A percentile compares a stretch with the other conserved stretches of the same genome.
phyloP scores from a whole-genome alignment of 2,888 invertebrate species.

The Xylophagus ater region DNA sequence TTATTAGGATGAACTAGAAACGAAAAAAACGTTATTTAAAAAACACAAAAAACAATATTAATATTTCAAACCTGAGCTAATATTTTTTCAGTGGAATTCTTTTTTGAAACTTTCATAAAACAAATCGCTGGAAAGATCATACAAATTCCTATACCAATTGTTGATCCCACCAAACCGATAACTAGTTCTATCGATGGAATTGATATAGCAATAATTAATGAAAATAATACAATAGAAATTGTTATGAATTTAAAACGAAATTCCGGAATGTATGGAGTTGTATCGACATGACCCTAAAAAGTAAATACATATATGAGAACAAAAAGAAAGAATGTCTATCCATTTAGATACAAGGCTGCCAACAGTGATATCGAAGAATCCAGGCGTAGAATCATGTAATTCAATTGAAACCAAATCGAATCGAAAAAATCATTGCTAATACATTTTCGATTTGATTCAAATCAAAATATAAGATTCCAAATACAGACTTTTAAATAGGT shows the following conservation, averaged over 20 bases:
- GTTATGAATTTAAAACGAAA: slow-evolving; percentile 75
- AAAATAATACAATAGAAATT: slow-evolving; percentile 58
- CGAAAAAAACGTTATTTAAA: slow-evolving; percentile 12
- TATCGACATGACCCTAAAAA: slow-evolving; percentile 55
- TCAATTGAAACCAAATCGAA: too few relatives aligned
- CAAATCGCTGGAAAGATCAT: slow-evolving; percentile 86
- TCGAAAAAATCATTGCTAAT: too few relatives aligned
- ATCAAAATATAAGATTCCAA: too few relatives aligned
- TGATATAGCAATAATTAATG: slow-evolving; percentile 69
- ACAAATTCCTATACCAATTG: slow-evolving; percentile 88
- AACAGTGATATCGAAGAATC: too few relatives aligned
- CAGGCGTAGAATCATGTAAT: too few relatives aligned
- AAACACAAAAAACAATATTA: slow-evolving; percentile 9
- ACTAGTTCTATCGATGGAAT: slow-evolving; percentile 93
- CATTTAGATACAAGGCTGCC: too few relatives aligned
- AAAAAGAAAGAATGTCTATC: too few relatives aligned
- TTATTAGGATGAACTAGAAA: slow-evolving; percentile 60
- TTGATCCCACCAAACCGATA: slow-evolving; percentile 86
- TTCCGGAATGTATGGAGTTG: slow-evolving; percentile 69
- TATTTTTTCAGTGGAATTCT: slow-evolving; percentile 71
- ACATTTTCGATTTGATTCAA: too few relatives aligned
- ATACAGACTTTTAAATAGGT: too few relatives aligned
- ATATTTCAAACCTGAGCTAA: slow-evolving; percentile 57
- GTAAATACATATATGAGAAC: not conserved
- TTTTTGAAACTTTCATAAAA: slow-evolving; percentile 73